These are phyloP conservation scores for Brachypodius melanocephalos DNA, from an alignment of 2,113 vertebrate species.

Conservation along the genomic window DNA sequence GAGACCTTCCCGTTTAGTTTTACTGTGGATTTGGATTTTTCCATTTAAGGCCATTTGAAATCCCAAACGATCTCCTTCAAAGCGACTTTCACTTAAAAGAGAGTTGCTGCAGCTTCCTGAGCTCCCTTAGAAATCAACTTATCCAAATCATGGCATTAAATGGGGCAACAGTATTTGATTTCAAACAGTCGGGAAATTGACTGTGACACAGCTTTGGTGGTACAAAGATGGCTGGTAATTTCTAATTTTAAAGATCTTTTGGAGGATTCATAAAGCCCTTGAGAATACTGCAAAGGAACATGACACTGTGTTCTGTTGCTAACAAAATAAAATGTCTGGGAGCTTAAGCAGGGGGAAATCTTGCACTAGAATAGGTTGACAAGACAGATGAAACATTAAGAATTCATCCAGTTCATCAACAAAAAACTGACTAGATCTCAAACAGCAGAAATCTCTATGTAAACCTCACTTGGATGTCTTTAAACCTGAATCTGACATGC, in stretches of 20 bases:
- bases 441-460: neutral
- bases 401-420: neutral
- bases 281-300: neutral
- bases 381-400: neutral
- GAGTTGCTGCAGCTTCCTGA: conserved; percentile 16
- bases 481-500: neutral
- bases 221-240: neutral
- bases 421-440: neutral
- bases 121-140: conserved; percentile 26
- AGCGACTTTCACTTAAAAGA: neutral
- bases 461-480: neutral
- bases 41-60: conserved; percentile 31
- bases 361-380: neutral
- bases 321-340: neutral
- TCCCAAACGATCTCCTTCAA: conserved; percentile 21
- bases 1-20: neutral
- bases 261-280: neutral
- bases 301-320: neutral
- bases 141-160: conserved; percentile 6
- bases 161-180: conserved; percentile 20
- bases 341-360: neutral
- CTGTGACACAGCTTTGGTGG: neutral
- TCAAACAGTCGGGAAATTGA: neutral
- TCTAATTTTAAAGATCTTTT: conserved; percentile 32
- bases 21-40: conserved; percentile 31